Base-by-base conservation (phyloP, 2,888 invertebrate genomes). In the Acanthosepion esculentum region DNA sequence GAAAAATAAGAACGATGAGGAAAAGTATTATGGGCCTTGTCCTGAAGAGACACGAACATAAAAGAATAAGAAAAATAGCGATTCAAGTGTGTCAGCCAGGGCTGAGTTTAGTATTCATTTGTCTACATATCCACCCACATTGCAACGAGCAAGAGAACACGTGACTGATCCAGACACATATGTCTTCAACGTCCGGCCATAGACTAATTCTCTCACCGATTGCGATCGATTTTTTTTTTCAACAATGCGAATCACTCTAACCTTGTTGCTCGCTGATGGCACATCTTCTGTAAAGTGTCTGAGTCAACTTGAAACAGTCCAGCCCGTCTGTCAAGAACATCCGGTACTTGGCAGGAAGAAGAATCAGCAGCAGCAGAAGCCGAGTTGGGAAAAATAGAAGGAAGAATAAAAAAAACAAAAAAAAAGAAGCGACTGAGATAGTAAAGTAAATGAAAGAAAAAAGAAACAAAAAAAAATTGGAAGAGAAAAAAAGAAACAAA, bases 141-240 rank as follows among this genome's bases (percentile, higher is more conserved):
- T 78, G 15, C 78, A 78, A 33, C 33, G 15, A 78, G 78, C n/a
- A n/a, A 64, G 26, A 64, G 78, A 78, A 78, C 78, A 78, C 78
- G 78, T n/a, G 33, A 12, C 78, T 78, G 78, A 78, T 78, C 78
- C 78, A 78, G 78, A n/a, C 78, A 33, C 78, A 33, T 78, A n/a
- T 78, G 78, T 78, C 78, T 78, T 78, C 78, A n/a, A 78, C 78
- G 78, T 78, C 78, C 78, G 78, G 78, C 78, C 78, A 78, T 33
- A 78, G 33, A 78, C 78, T 78, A 78, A 78, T 78, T 78, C 78
- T 78, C 78, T 78, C 12, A 78, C n/a, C 12, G 78, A 33, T 78
- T 78, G 78, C n/a, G 33, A 78, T 78, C 78, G 78, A 78, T 78
- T 78, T 78, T 64, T 78, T 78, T 64, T 64, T 78, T 78, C n/a